Evolutionary conservation across 2,888 invertebrate species (phyloP), one percentile per base, ranked within the genome.

Genomic region (Volucella zonaria): DNA sequence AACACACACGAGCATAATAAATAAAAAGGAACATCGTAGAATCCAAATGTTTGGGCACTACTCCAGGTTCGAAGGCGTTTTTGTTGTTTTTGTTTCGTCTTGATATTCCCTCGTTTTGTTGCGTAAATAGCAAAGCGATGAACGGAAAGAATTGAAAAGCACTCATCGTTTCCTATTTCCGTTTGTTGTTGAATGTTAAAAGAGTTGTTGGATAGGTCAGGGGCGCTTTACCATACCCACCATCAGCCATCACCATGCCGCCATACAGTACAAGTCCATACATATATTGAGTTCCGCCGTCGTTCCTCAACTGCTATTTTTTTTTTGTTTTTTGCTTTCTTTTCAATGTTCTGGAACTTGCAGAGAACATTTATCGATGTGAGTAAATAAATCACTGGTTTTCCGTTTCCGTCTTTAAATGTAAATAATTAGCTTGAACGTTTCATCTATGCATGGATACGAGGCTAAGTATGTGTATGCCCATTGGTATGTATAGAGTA

Each of bases 121-220:
- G 51, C 68, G 62, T 73, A 85, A 85, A 85, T 85, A 73, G 81
- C 73, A 81, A 73, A 67, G 81, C 85, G 85, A 81, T 85, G 81
- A 85, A 85, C 85, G 73, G 85, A 73, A 85, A 77, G 85, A 85
- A 81, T 81, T 85, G 85, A 73, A 77, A 85, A 77, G 68, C 76
- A 77, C 81, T 85, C 81, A 81, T 73, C 76, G 66, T 76, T 85
- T 85, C 85, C 85, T 81, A 71, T 81, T 85, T 85, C 85, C 85
- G 85, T 67, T 81, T 73, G 70, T 83, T 76, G 75, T 77, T 68
- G 12, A 58, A 49, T 68, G 74, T 79, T 76, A 14, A 73, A 73
- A 80, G 71, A 66, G 71, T 64, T 71, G 78, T 71, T 71, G 78
- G 78, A 51, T 66, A 79, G 78, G 78, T 79, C 78, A 78, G 64